These are phyloP conservation scores for Saccostrea echinata DNA, from an alignment of 1,140 invertebrate genomes.

Conservation along the genomic window DNA sequence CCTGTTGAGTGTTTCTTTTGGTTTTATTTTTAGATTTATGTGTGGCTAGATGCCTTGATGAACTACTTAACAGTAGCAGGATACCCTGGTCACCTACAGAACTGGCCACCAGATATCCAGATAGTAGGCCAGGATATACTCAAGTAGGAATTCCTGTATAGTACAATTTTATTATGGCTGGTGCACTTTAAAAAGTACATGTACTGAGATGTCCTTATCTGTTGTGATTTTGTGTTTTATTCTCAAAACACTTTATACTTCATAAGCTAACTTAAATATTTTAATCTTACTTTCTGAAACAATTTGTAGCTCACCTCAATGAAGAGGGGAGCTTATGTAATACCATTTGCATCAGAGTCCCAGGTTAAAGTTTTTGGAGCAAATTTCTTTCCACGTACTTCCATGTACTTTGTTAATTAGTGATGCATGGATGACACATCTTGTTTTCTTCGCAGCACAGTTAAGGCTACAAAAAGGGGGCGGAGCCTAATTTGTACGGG, in stretches of 20 bases:
- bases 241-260: neutral
- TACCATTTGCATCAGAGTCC: too few species aligned
- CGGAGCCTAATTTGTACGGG: too few species aligned
- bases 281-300: too few species aligned
- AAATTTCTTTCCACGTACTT: too few species aligned
- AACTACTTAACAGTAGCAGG: conserved; percentile 96
- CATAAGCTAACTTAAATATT: too few species aligned
- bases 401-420: too few species aligned
- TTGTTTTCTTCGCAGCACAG: too few species aligned
- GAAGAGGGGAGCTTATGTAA: too few species aligned
- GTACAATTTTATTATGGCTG: neutral
- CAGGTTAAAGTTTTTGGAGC: too few species aligned
- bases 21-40: conserved; percentile 87
- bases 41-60: conserved; percentile 98
- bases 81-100: conserved; percentile 84
- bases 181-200: neutral
- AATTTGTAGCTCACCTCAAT: too few species aligned
- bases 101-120: conserved; percentile 94
- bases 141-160: conserved; percentile 84
- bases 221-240: neutral
- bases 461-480: too few species aligned
- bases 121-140: conserved; percentile 99
- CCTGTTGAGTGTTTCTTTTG: neutral
- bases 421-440: too few species aligned
- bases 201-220: neutral